These are phyloP conservation scores for Apodemus sylvaticus DNA, from an alignment of 2,113 vertebrate species.

Conservation along the genomic window DNA sequence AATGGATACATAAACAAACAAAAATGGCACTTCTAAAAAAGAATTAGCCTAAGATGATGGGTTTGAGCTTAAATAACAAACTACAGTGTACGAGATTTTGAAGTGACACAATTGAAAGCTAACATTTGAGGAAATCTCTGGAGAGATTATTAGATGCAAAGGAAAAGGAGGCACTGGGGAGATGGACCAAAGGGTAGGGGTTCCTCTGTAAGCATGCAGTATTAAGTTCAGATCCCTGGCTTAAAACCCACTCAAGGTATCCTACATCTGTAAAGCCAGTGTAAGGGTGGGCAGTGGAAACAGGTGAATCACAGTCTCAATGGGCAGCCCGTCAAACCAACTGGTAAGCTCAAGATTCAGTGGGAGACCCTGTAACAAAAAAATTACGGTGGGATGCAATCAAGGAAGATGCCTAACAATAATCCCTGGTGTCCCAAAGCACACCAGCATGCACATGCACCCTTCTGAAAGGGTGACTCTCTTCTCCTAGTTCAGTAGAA, in stretches of 20 bases:
- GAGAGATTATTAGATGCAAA: constrained; percentile 12
- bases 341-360: not conserved
- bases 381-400: not conserved
- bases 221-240: not conserved
- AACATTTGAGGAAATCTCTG: constrained; percentile 2
- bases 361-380: not conserved
- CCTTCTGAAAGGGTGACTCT: too few relatives aligned
- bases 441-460: not conserved
- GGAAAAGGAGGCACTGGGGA: not conserved
- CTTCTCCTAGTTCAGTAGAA: too few relatives aligned
- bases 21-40: not conserved
- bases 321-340: not conserved
- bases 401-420: too few relatives aligned
- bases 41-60: not conserved
- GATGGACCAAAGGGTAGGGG: not conserved
- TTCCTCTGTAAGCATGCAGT: too few relatives aligned
- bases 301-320: too few relatives aligned
- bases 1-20: not conserved
- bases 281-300: not conserved
- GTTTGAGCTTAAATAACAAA: not conserved
- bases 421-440: not conserved
- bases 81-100: not conserved
- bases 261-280: not conserved
- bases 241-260: not conserved
- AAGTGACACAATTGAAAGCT: constrained; percentile 14